phyloP scores from a whole-genome alignment of 2,888 invertebrate genomes.

The Trichopoda pennipes region DNA sequence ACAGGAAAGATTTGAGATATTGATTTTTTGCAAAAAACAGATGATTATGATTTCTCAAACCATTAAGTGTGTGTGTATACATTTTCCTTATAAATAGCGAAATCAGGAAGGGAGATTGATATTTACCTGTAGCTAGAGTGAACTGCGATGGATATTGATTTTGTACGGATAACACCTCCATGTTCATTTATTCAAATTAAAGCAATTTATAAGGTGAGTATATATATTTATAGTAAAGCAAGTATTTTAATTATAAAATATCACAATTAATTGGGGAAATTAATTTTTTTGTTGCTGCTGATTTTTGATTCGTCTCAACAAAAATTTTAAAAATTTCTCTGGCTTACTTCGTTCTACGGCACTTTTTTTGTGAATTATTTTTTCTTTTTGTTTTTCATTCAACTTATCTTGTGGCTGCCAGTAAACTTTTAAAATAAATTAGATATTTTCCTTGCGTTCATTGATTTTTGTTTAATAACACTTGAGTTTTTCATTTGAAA shows the following conservation, averaged over 20 bases:
- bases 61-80: neutral
- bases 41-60: neutral
- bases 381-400: neutral
- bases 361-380: slow-evolving; percentile 49
- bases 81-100: too few species aligned
- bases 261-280: slow-evolving; percentile 64
- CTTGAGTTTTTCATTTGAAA: slow-evolving; percentile 37
- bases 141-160: slow-evolving; percentile 89
- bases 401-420: slow-evolving; percentile 20
- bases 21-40: slow-evolving; percentile 22
- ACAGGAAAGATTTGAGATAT: slow-evolving; percentile 18
- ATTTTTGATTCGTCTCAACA: slow-evolving; percentile 21
- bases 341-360: slow-evolving; percentile 59
- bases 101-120: neutral
- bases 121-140: slow-evolving; percentile 76
- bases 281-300: slow-evolving; percentile 42
- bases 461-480: slow-evolving; percentile 53
- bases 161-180: slow-evolving; percentile 90
- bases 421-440: slow-evolving; percentile 48
- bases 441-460: slow-evolving; percentile 37
- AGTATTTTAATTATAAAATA: slow-evolving; percentile 60
- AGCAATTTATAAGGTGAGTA: slow-evolving; percentile 38
- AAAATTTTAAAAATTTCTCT: slow-evolving; percentile 43
- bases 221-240: slow-evolving; percentile 42
- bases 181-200: slow-evolving; percentile 81